Base-by-base conservation (phyloP, 2,797 vertebrate species). In the Lithobates pipiens region DNA sequence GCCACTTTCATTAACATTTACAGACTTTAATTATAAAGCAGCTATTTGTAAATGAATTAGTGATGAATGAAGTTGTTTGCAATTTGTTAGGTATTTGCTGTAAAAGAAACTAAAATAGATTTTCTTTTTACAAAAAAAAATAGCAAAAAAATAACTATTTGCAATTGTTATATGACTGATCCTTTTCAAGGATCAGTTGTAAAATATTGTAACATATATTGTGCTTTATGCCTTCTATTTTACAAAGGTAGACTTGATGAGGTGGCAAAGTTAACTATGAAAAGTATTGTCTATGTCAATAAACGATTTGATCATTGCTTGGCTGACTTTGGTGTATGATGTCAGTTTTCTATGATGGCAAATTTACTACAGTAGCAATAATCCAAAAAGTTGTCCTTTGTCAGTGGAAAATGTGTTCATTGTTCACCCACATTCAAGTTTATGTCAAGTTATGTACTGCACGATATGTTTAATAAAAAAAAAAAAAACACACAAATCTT, bases 1-100 rank as follows among this genome's bases (percentile, higher is more conserved):
- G 72, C 73, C 63, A 85, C 42, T 69, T 18, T 50, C 23, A 57
- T 57, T 76, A n/a, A 27, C 34, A 67, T 5, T 70, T 32, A 76
- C 42, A 85, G 42, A 27, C 29, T 80, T 79, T 73, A 85, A 65
- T 83, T 34, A 63, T 63, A 75, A 76, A 46, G 25, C 16, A 25
- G 3, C 29, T 74, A 11, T 36, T 18, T 68, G 13, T 23, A 61
- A 39, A 42, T 36, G 29, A 18, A 13, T 27, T 42, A 21, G 11
- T 8, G 21, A 0, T 23, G 5, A 61, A 23, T 23, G 5, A 61
- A 23, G 21, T 4, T 9, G 54, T 61, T 23, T 54, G 18, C 16
- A 54, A 13, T 1, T 15, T 15, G 18, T 54, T 61, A 23, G 18
- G 18, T 23, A 23, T n/a, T 61, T 61, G 21, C 54, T 61, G 54